Base-by-base conservation (phyloP, 1,140 invertebrate genomes). In the Intoshia linei region DNA sequence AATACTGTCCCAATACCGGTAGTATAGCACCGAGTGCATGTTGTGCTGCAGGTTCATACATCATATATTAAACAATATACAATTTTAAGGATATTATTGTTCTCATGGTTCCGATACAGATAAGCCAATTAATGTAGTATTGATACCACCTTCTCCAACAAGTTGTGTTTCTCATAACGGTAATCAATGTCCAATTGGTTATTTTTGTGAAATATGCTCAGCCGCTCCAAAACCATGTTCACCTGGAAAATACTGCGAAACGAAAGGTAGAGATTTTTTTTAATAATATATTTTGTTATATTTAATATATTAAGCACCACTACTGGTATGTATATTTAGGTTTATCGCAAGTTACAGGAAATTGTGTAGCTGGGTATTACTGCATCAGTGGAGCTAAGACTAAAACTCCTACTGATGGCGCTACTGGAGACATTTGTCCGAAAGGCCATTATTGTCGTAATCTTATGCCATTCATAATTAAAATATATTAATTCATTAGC, bases 31-130 rank as follows among this genome's bases (percentile, higher is more conserved):
- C n/a, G n/a, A n/a, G n/a, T n/a, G 50, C 4, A 36, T 38, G 17
- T 47, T 47, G 3, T 54, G 51, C 40, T 42, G 36, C 29, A 50
- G 48, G 3, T 23, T 40, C 6, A 50, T 44, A 0, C 42, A 52
- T 11, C 47, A 45, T 1, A 43, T 39, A 27, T 50, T 50, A 4
- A 52, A 50, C 39, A 47, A 42, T 11, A 24, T 48, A n/a, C 53
- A 50, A 40, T 42, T 45, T 15, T 37, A 44, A 17, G 50, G 50
- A 1, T 54, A 50, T 37, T 53, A 44, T 43, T 54, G 52, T 42
- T 41, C 40, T 19, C 24, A 42, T 4, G 46, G 45, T n/a, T 50
- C 52, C 13, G 41, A 43, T 6, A 48, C 48, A 0, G 40, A 46
- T 24, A 48, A 42, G 29, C 52, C 52, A 14, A 44, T 33, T 18